Percentiles rank a stretch among this genome's conserved stretches.
Conservation (phyloP, 2,113 vertebrate species). For the Hippoglossus stenolepis region DNA sequence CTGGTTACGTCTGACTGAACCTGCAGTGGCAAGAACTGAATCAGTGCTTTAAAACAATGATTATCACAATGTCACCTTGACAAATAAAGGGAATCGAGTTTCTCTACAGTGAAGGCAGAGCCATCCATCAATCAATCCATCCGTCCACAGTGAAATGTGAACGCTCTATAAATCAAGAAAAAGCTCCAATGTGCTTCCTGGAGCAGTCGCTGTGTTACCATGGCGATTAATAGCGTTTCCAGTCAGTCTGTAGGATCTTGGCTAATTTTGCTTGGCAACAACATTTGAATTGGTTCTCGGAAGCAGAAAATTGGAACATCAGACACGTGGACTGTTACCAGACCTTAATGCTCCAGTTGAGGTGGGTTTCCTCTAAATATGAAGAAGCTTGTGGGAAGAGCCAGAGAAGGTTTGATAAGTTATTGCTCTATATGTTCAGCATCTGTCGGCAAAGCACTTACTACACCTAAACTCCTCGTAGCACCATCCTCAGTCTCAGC, state of each 20-base stretch:
- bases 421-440: too few relatives aligned
- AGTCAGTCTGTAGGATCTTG: slow-evolving; percentile 23
- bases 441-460: too few relatives aligned
- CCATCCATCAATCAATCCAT: slow-evolving; percentile 4
- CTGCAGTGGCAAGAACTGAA: slow-evolving; percentile 7
- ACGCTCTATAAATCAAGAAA: slow-evolving; percentile 22
- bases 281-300: slow-evolving; percentile 1
- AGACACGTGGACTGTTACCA: neutral
- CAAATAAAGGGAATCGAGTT: slow-evolving; percentile 3
- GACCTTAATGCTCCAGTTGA: neutral
- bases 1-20: neutral
- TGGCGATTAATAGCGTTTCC: slow-evolving; percentile 63
- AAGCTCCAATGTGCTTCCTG: slow-evolving; percentile 28
- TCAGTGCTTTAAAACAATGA: slow-evolving; percentile 23
- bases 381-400: neutral
- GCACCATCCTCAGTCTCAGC: too few relatives aligned
- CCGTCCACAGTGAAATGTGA: slow-evolving; percentile 2
- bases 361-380: neutral
- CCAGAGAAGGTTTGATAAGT: too few relatives aligned
- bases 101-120: neutral
- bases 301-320: slow-evolving; percentile 12
- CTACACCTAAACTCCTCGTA: too few relatives aligned
- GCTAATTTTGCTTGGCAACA: slow-evolving; percentile 49
- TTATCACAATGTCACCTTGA: slow-evolving; percentile 24
- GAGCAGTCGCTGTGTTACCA: slow-evolving; percentile 54